These are phyloP conservation scores for Tanypteryx hageni DNA, from an alignment of 2,888 invertebrate species.

Conservation along the genomic window DNA sequence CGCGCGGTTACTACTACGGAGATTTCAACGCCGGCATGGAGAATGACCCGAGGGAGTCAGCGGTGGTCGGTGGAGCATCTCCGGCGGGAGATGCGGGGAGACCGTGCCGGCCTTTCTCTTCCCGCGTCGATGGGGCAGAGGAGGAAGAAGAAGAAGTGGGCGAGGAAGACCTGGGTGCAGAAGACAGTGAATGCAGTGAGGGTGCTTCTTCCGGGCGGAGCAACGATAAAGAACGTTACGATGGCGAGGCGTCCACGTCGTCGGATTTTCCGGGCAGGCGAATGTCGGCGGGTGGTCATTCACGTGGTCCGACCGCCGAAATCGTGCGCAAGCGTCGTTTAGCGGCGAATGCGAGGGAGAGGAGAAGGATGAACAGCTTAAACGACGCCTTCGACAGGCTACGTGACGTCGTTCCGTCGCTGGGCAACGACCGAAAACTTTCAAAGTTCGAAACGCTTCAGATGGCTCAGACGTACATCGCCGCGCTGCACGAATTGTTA, in stretches of 20 bases:
- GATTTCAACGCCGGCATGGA: constrained; percentile 48
- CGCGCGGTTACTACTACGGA: constrained; percentile 54
- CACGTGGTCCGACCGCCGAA: constrained; percentile 77
- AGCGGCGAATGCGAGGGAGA: constrained; percentile 86
- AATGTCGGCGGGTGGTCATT: constrained; percentile 70
- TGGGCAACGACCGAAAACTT: constrained; percentile 84
- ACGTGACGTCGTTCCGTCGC: constrained; percentile 83
- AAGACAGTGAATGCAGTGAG: constrained; percentile 53
- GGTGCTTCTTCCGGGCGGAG: constrained; percentile 25
- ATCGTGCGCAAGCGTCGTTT: constrained; percentile 81
- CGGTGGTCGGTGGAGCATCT: not conserved
- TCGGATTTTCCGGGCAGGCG: not conserved
- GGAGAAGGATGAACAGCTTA: constrained; percentile 86
- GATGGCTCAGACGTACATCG: constrained; percentile 88
- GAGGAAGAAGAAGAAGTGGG: constrained; percentile 9
- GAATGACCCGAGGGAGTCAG: constrained; percentile 10
- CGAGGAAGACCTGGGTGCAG: constrained; percentile 12
- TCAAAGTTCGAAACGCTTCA: constrained; percentile 88
- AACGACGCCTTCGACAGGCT: constrained; percentile 86
- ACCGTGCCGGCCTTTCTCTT: not conserved
- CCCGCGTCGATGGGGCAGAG: constrained; percentile 2
- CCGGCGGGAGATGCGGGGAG: not conserved
- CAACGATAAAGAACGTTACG: not conserved
- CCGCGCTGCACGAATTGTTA: constrained; percentile 83
- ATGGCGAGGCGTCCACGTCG: not conserved